Base-by-base conservation (phyloP, 2,797 vertebrate genomes). In the Harpagifer antarcticus region DNA sequence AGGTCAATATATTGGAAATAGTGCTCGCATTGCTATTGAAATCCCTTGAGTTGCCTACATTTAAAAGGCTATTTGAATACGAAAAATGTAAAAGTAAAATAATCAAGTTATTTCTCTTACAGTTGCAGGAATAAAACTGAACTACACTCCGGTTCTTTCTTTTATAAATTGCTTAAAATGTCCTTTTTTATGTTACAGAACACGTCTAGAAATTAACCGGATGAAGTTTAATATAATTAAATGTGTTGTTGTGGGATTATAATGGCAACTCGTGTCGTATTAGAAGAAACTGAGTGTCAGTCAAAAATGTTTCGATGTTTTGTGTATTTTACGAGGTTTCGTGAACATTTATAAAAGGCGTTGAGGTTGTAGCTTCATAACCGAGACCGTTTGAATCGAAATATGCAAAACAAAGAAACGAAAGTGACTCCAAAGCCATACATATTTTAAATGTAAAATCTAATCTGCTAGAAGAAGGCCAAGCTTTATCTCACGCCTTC, bases 401-500 rank as follows among this genome's bases (percentile, higher is more conserved):
- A 79, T 68, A n/a, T 40, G 3, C 2, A 40, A 33, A 55, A 0
- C 0, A 0, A 9, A 6, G 3, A 55, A 81, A 83, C 76, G 68
- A 85, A 82, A 82, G 8, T 63, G 8, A 9, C 27, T 16, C 10
- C 15, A 43, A 1, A 33, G n/a, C 1, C 64, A 27, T 48, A 27
- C 27, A 2, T 2, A 8, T 19, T 7, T 49, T 8, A 12, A 23
- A 33, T 55, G 0, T 19, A 55, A 33, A 68, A 43, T 67, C 20
- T n/a, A 33, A 52, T 71, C 33, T 71, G 33, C 7, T 1, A 5
- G 20, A 6, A 47, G 49, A 66, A 75, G 81, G 76, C 79, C 79
- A 8, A 20, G 63, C 31, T 69, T 2, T 20, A 23, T 17, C 16
- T 43, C 65, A 33, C 31, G 68, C 60, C 60, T 74, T 40, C 48